Conservation (phyloP, 2,113 vertebrate species). For the Python bivittatus region DNA sequence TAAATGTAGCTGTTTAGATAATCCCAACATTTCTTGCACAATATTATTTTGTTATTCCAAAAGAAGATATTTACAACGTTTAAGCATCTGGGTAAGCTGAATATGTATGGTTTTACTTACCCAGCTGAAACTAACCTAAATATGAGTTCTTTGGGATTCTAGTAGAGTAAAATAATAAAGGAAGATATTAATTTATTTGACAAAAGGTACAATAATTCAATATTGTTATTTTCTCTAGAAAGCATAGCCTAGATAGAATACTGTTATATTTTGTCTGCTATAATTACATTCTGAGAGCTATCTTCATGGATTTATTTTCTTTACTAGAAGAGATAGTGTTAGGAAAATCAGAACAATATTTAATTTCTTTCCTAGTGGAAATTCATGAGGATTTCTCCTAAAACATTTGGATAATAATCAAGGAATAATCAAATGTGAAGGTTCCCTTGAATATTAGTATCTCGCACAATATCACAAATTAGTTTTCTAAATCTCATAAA, state of each 20-base stretch:
- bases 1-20: neutral
- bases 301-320: neutral
- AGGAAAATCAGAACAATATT: neutral
- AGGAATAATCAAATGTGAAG: neutral
- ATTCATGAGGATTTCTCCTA: neutral
- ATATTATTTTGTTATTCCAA: neutral
- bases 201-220: rapidly evolving
- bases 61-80: neutral
- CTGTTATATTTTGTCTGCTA: neutral
- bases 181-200: neutral
- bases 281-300: neutral
- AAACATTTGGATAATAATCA: neutral
- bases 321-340: neutral
- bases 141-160: neutral
- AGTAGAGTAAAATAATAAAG: neutral
- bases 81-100: neutral
- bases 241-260: neutral
- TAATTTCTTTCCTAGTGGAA: neutral
- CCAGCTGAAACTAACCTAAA: neutral
- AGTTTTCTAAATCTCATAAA: neutral
- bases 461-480: neutral
- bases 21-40: neutral
- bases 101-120: neutral
- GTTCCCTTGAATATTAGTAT: neutral
- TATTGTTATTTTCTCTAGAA: neutral